A percentile compares a stretch with the other conserved stretches of the same genome.
Conservation (phyloP, 2,797 vertebrate species). For the Taeniopygia guttata region DNA sequence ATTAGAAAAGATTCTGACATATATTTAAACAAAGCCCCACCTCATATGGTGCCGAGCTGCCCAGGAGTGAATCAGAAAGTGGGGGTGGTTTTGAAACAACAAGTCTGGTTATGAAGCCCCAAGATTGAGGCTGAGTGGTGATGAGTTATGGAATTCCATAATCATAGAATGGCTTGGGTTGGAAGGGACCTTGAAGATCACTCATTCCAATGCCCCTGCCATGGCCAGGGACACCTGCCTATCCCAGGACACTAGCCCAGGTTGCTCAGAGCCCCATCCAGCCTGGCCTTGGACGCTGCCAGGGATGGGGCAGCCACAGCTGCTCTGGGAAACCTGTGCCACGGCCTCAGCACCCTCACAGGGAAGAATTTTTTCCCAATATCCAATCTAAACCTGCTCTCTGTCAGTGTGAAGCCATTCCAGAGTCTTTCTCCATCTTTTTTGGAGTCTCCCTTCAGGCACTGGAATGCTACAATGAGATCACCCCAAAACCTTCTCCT, state of each 20-base stretch:
- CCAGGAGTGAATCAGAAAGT: neutral
- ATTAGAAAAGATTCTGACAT: neutral
- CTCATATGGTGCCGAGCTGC: neutral
- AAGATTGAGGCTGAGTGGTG: neutral
- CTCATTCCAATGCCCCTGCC: accelerated
- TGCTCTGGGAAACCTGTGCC: accelerated
- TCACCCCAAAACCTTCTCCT: neutral
- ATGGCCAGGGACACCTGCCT: neutral
- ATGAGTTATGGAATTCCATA: neutral
- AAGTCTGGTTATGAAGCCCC: neutral
- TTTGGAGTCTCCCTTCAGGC: accelerated
- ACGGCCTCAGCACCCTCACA: neutral
- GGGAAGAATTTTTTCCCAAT: accelerated
- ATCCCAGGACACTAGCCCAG: no score
- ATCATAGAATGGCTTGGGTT: neutral
- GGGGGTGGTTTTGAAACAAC: neutral
- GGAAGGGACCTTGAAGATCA: neutral
- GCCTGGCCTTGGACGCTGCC: accelerated
- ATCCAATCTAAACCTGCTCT: accelerated
- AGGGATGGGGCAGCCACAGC: neutral
- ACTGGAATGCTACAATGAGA: accelerated
- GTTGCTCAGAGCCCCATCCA: accelerated
- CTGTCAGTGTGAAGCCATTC: neutral
- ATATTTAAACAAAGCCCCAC: neutral
- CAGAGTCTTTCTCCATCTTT: neutral